phyloP scores from a whole-genome alignment of 2,113 vertebrate genomes.

The Cacatua alba region DNA sequence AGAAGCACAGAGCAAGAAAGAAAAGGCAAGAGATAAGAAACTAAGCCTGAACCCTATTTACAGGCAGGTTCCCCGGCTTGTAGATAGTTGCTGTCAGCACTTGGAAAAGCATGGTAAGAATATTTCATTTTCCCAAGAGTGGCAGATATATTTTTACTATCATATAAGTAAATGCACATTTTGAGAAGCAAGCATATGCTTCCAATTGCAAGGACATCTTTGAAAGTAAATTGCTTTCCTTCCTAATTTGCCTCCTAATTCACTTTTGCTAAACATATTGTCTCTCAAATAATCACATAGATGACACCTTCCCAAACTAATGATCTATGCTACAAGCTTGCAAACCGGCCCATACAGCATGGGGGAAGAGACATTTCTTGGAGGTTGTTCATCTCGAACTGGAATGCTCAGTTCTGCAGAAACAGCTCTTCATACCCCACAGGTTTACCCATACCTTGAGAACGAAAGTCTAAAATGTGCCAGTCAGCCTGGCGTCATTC shows the following conservation, averaged over 20 bases:
- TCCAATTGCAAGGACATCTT: neutral
- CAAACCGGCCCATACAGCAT: neutral
- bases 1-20: slow-evolving; percentile 87
- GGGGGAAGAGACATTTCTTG: neutral
- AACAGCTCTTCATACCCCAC: fast-evolving
- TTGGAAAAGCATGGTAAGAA: slow-evolving; percentile 92
- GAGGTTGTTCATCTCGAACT: neutral
- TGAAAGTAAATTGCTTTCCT: neutral
- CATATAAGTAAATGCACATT: neutral
- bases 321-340: neutral
- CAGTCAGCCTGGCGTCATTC: neutral
- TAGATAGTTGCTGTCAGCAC: slow-evolving; percentile 96
- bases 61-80: slow-evolving; percentile 92
- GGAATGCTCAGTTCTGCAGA: neutral
- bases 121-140: neutral
- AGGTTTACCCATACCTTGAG: neutral
- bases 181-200: neutral
- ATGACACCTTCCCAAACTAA: neutral
- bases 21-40: slow-evolving; percentile 91
- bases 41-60: slow-evolving; percentile 98
- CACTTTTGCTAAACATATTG: neutral
- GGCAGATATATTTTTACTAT: slow-evolving; percentile 1
- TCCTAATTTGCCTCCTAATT: neutral
- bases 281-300: neutral
- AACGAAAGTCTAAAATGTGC: neutral